A percentile compares a stretch with the other conserved stretches of the same genome.
Conservation (phyloP, 2,888 invertebrate species). For the Pasiphila rectangulata region DNA sequence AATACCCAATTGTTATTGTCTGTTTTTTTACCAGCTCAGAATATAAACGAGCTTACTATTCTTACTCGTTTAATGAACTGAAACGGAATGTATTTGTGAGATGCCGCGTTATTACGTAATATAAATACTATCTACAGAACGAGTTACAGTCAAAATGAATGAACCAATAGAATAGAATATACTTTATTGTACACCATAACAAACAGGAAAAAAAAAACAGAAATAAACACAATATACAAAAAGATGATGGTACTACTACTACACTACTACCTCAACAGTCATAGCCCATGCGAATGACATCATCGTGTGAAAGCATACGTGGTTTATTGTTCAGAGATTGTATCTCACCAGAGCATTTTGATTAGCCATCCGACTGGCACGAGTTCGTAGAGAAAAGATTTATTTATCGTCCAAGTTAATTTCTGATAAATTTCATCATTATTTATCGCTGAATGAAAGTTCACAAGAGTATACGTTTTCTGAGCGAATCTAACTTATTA, state of each 20-base stretch:
- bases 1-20: slow-evolving; percentile 27
- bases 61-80: slow-evolving; percentile 22
- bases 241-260: too few relatives aligned
- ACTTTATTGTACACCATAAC: too few relatives aligned
- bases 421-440: too few relatives aligned
- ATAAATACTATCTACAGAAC: neutral
- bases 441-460: too few relatives aligned
- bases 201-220: too few relatives aligned
- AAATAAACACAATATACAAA: too few relatives aligned
- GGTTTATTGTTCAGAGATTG: slow-evolving; percentile 6
- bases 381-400: neutral
- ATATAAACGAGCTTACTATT: slow-evolving; percentile 6
- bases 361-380: neutral
- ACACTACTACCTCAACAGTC: too few relatives aligned
- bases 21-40: slow-evolving; percentile 17
- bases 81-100: slow-evolving; percentile 18
- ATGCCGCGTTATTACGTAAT: slow-evolving; percentile 7
- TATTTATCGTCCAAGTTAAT: neutral
- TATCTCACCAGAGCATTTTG: slow-evolving; percentile 9
- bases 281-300: slow-evolving; percentile 1
- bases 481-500: too few relatives aligned
- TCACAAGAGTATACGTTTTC: too few relatives aligned
- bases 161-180: too few relatives aligned
- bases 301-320: slow-evolving; percentile 13
- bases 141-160: neutral